These are phyloP conservation scores for Phortica magna DNA, from an alignment of 2,888 invertebrate species.

Conservation along the genomic window DNA sequence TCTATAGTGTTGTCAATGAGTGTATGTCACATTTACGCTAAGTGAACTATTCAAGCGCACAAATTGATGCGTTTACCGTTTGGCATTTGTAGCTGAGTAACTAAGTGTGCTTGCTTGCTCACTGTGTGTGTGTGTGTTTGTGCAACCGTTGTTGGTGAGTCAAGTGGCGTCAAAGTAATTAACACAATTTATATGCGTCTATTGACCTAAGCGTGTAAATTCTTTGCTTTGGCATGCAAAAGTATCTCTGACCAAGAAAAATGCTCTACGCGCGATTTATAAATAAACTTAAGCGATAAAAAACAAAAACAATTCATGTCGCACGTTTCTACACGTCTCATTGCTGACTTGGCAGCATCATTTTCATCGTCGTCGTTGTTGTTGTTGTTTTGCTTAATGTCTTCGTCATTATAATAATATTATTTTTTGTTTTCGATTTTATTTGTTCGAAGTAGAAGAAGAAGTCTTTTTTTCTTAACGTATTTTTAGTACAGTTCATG, in stretches of 20 bases:
- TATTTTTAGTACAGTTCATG: not conserved
- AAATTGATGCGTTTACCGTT: too few species aligned
- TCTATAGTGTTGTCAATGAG: not conserved
- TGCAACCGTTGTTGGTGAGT: too few species aligned
- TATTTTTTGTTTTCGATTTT: not conserved
- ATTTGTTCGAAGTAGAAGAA: not conserved
- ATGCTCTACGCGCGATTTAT: not conserved
- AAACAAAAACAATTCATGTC: too few species aligned
- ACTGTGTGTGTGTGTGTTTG: not conserved
- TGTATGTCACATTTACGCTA: too few species aligned
- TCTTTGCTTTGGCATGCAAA: not conserved
- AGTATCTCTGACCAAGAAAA: not conserved
- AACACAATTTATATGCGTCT: constrained; percentile 1
- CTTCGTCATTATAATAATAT: constrained; percentile 1
- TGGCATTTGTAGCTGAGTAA: too few species aligned
- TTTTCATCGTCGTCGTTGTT: too few species aligned
- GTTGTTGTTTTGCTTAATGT: not conserved
- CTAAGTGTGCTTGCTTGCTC: not conserved
- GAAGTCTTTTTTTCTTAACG: not conserved
- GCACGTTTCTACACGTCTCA: too few species aligned
- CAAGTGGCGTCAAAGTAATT: not conserved
- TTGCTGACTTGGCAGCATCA: too few species aligned
- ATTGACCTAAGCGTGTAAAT: constrained; percentile 10
- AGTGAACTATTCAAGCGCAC: too few species aligned
- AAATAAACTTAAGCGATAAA: not conserved